Evolutionary conservation across 2,113 vertebrate genomes (phyloP).

Genomic region (Callipepla squamata): DNA sequence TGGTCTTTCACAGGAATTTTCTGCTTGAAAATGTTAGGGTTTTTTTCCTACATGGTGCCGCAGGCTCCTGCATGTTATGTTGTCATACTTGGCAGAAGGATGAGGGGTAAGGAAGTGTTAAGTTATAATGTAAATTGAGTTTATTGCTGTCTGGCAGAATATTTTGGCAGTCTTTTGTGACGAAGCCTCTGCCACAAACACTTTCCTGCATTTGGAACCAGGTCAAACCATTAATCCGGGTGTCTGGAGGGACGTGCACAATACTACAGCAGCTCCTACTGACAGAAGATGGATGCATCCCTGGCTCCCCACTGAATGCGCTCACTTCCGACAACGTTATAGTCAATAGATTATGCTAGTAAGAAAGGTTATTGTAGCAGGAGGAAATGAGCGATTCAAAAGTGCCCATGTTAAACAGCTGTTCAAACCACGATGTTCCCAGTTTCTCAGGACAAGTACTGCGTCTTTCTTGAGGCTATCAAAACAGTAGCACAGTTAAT

Average conservation of each 20-base stretch:
- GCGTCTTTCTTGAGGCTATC: background rate
- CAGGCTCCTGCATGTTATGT: constrained; percentile 51
- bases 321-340: background rate
- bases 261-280: constrained; percentile 64
- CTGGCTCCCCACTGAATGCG: background rate
- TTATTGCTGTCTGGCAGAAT: constrained; percentile 76
- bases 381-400: constrained; percentile 2
- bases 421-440: background rate
- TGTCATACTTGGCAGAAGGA: constrained; percentile 71
- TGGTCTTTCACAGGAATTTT: constrained; percentile 26
- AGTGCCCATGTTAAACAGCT: background rate
- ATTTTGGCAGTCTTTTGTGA: constrained; percentile 68
- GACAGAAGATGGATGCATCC: constrained; percentile 32
- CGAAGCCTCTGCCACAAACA: constrained; percentile 71
- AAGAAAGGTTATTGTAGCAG: background rate
- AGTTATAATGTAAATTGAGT: constrained; percentile 76
- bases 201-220: constrained; percentile 63
- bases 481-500: background rate
- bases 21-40: background rate
- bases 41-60: background rate
- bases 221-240: constrained; percentile 66
- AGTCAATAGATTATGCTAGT: background rate
- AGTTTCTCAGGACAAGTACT: background rate
- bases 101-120: constrained; percentile 68
- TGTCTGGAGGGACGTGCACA: constrained; percentile 51